Percentiles rank a stretch among this genome's conserved stretches.
These are phyloP conservation scores for Drosophila ercepeae DNA, from an alignment of 1,140 invertebrate species.

Conservation along the genomic window DNA sequence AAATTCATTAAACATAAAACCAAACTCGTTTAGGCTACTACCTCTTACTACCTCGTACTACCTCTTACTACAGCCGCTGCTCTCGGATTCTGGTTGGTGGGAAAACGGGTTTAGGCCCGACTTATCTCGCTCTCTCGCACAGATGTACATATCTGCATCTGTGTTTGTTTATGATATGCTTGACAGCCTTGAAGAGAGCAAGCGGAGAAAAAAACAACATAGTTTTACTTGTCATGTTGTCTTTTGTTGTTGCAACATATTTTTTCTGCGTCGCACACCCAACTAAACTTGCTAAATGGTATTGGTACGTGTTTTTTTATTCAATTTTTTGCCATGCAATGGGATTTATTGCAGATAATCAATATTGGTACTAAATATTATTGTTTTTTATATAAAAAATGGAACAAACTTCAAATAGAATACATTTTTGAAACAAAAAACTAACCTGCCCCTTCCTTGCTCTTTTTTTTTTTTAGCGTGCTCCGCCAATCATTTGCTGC, in stretches of 20 bases:
- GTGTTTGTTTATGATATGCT: slow-evolving; percentile 24
- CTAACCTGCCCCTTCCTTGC: background rate
- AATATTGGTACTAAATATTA: too few relatives aligned
- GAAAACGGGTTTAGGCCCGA: slow-evolving; percentile 57
- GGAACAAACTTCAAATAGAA: too few relatives aligned
- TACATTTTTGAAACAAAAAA: background rate
- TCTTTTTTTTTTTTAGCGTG: slow-evolving; percentile 36
- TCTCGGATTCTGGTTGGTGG: slow-evolving; percentile 23
- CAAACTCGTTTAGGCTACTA: slow-evolving; percentile 64
- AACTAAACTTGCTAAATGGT: slow-evolving; percentile 19
- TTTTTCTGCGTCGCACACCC: slow-evolving; percentile 36
- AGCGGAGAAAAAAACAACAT: slow-evolving; percentile 39
- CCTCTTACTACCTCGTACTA: slow-evolving; percentile 50
- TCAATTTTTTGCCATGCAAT: slow-evolving; percentile 19
- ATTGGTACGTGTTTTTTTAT: slow-evolving; percentile 38
- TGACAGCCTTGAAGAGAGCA: slow-evolving; percentile 74
- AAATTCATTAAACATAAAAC: slow-evolving; percentile 44
- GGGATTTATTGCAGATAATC: too few relatives aligned
- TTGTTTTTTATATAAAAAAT: too few relatives aligned
- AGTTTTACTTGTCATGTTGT: slow-evolving; percentile 31
- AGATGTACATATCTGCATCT: slow-evolving; percentile 14
- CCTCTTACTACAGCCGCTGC: slow-evolving; percentile 33
- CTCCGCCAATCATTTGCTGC: slow-evolving; percentile 26
- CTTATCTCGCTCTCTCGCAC: slow-evolving; percentile 20
- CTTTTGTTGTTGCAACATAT: slow-evolving; percentile 50